These are phyloP conservation scores for Acanthornis magna DNA, from an alignment of 2,797 vertebrate species.

Conservation along the genomic window DNA sequence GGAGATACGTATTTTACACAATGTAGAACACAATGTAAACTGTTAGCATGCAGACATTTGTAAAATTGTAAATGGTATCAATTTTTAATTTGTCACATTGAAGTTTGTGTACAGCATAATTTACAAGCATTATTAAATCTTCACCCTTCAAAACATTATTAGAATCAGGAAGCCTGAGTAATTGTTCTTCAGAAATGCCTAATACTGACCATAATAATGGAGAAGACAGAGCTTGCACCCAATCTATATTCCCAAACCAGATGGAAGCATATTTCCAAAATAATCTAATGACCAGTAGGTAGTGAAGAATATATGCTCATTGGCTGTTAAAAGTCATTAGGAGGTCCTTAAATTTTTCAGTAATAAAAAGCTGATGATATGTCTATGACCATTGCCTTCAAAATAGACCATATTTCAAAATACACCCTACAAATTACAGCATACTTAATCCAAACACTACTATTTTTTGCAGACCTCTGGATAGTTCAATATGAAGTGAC, in stretches of 20 bases:
- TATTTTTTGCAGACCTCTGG: not conserved
- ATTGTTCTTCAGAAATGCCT: not conserved
- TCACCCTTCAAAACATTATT: not conserved
- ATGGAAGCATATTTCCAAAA: not conserved
- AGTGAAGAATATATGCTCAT: not conserved
- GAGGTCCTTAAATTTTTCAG: not conserved
- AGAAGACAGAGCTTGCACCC: not conserved
- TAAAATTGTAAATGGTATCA: not conserved
- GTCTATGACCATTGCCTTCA: not conserved
- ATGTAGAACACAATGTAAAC: not conserved
- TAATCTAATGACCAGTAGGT: not conserved
- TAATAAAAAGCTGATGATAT: not conserved
- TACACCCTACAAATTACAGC: not conserved
- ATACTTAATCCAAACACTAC: not conserved
- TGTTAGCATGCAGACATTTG: not conserved
- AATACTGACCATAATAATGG: not conserved
- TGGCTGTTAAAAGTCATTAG: not conserved
- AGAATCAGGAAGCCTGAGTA: not conserved
- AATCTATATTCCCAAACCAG: not conserved
- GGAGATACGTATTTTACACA: fast-evolving
- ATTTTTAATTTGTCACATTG: not conserved
- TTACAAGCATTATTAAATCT: not conserved
- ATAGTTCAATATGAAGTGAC: not conserved
- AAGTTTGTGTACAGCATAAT: not conserved
- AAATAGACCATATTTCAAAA: not conserved